phyloP scores from a whole-genome alignment of 2,797 vertebrate species.

The Mallotus villosus region DNA sequence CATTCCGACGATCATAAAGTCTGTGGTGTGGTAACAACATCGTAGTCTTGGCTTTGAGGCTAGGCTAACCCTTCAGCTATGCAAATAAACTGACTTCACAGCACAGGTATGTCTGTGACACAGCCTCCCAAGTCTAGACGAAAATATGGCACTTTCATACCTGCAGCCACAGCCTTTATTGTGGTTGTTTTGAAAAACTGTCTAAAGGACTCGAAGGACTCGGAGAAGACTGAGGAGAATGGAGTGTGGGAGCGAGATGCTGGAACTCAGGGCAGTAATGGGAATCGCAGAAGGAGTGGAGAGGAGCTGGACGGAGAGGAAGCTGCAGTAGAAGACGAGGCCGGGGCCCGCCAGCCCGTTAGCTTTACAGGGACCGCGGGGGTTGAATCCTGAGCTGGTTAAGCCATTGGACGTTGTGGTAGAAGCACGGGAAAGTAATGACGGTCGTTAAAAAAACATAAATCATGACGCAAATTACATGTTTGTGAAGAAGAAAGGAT shows the following conservation, averaged over 20 bases:
- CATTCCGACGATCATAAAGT: slow-evolving; percentile 24
- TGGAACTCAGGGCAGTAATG: slow-evolving; percentile 71
- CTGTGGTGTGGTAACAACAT: slow-evolving; percentile 25
- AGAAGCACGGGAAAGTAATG: slow-evolving; percentile 50
- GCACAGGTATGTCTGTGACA: slow-evolving; percentile 52
- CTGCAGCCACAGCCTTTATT: slow-evolving; percentile 53
- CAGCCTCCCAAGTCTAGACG: slow-evolving; percentile 70
- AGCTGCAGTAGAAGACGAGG: slow-evolving; percentile 13
- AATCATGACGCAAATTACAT: slow-evolving; percentile 57
- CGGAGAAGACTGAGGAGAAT: slow-evolving; percentile 21
- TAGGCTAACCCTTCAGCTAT: slow-evolving; percentile 33
- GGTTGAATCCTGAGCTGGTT: slow-evolving; percentile 53
- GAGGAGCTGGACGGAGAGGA: slow-evolving; percentile 38
- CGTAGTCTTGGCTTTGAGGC: slow-evolving; percentile 29
- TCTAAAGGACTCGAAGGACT: slow-evolving; percentile 28
- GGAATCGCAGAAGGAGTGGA: slow-evolving; percentile 64
- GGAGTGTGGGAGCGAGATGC: slow-evolving; percentile 40
- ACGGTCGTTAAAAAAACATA: slow-evolving; percentile 46
- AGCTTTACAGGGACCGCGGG: slow-evolving; percentile 59
- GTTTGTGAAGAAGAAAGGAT: slow-evolving; percentile 60
- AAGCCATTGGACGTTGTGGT: slow-evolving; percentile 50
- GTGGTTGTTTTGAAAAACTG: slow-evolving; percentile 54
- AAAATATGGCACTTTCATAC: slow-evolving; percentile 59
- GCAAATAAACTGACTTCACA: slow-evolving; percentile 48
- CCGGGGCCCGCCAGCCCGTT: slow-evolving; percentile 45